phyloP scores from a whole-genome alignment of 2,113 vertebrate species.

The Neomonachus schauinslandi region DNA sequence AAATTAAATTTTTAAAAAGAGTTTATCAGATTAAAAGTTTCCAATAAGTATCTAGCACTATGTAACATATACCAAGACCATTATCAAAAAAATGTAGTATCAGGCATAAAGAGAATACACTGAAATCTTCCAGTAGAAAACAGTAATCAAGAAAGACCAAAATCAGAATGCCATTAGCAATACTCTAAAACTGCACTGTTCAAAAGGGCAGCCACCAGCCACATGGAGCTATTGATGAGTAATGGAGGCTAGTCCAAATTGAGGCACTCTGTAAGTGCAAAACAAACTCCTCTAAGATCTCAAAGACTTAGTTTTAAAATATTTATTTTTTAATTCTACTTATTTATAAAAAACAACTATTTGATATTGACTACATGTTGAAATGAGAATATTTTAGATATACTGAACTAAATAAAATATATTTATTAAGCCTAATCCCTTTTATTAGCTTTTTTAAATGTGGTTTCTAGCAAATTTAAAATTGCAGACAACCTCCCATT shows the following conservation, averaged over 20 bases:
- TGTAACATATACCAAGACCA: not conserved
- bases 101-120: not conserved
- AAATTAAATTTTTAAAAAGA: not conserved
- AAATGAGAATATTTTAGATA: slow-evolving; percentile 32
- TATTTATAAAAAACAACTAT: not conserved
- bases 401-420: not conserved
- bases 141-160: not conserved
- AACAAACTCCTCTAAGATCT: slow-evolving; percentile 9
- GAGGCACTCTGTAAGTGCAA: not conserved
- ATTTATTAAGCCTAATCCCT: not conserved
- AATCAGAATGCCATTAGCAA: slow-evolving; percentile 1
- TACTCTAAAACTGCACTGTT: not conserved
- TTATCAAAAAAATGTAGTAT: not conserved
- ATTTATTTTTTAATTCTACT: not conserved
- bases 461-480: slow-evolving; percentile 7
- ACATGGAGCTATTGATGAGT: not conserved
- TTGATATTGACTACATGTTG: not conserved
- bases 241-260: not conserved
- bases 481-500: not conserved
- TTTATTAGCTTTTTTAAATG: not conserved
- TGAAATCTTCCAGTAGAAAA: slow-evolving; percentile 25
- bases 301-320: not conserved
- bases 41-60: not conserved
- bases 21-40: not conserved
- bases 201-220: not conserved